Evolutionary conservation across 2,797 vertebrate species (phyloP), one percentile per base, ranked within the genome.

Genomic region (Onychomys leucogaster): DNA sequence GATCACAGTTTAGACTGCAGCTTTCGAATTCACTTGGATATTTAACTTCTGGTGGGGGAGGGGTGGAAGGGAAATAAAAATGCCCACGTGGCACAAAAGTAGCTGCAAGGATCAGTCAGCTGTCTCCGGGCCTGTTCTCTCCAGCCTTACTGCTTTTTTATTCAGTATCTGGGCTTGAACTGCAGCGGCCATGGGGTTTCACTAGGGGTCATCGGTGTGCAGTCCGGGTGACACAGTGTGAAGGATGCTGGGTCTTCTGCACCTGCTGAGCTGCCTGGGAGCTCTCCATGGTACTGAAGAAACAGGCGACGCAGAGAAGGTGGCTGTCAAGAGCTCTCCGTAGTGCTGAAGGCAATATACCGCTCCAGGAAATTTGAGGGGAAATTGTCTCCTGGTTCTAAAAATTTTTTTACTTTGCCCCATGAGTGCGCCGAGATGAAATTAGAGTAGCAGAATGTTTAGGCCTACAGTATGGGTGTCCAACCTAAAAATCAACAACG

Each of bases 11-110:
- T 98, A 97, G 97, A 97, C 95, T 97, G 96, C 2, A 10, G 94
- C 89, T 98, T 98, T 96, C 97, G 95, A 98, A 98, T 97, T 98
- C 96, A 98, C 97, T 97, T 98, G 98, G 96, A 41, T 89, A 94
- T 97, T 98, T 97, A 97, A 97, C 96, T 98, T 98, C 87, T 96
- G 6, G 94, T 92, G 80, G 65, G 43, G 46, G 93, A 96, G 96
- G 94, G 37, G 76, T 93, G 80, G 90, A 90, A 96, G 97, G 91
- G 96, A 71, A 93, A 37, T 90, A 91, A 97, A 98, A 98, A 89
- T 97, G 98, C 96, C 67, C 65, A 97, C 84, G 12, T 89, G 83
- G 91, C 91, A 86, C 97, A 97, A 97, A 97, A 88, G 57, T 25
- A 75, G n/a, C 77, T 71, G 88, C n/a, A 65, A 37, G 93, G 34